Base-by-base conservation (phyloP, 2,797 vertebrate species). In the Poecilia velifera region DNA sequence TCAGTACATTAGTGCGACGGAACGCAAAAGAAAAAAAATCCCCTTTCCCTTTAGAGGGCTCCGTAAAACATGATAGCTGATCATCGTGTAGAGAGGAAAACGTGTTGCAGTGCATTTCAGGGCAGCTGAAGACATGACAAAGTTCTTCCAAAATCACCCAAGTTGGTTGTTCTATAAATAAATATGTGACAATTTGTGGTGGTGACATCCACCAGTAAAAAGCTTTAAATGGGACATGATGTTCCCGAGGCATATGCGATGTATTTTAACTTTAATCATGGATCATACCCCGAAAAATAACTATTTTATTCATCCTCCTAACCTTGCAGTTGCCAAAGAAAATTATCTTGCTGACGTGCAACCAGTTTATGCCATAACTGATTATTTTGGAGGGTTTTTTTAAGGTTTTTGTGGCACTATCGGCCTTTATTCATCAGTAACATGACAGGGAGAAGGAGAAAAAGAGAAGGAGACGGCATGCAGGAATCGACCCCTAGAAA, bases 51-150 rank as follows among this genome's bases (percentile, higher is more conserved):
- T 20, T 7, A 20, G 0, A 7, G 49, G 49, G 49, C 16, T 49
- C 47, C 5, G 47, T 8, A 51, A 51, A 51, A 22, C 49, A 51
- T 8, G 20, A 22, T 7, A 9, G 20, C 49, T 39, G 6, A 9
- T 4, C 41, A 85, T 90, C 82, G 43, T 82, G 76, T 20, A 74
- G 82, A 68, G 82, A 77, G 80, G 66, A 87, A 82, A 71, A 80
- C 13, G 55, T 34, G 57, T 34, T 34, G 28, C 12, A 7, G 57
- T 16, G 57, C 7, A 36, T 20, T 16, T 64, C 34, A 62, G 28
- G 57, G 31, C 28, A 39, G 14, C 34, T 36, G 34, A 64, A 36
- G 34, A 64, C 16, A 36, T 36, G 6, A 64, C 16, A 16, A 36
- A 36, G 62, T 82, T 83, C 72, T 43, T 70, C 66, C 39, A n/a